Percentiles rank a stretch among this genome's conserved stretches.
phyloP scores from a whole-genome alignment of 2,888 invertebrate genomes.

The Leucophora obtusa region DNA sequence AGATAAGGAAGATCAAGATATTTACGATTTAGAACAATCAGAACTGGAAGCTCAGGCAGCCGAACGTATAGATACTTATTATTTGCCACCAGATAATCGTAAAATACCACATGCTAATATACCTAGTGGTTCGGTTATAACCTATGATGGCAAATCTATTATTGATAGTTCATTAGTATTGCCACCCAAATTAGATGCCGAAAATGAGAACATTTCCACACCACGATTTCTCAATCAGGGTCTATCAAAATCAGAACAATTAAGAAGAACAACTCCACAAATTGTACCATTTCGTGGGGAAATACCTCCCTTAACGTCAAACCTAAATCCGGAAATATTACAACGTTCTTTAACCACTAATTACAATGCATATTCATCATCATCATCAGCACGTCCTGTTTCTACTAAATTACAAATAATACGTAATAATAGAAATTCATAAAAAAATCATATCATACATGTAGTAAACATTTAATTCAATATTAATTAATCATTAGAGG shows the following conservation, averaged over 20 bases:
- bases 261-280: conserved; percentile 84
- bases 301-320: conserved; percentile 82
- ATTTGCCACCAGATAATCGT: conserved; percentile 84
- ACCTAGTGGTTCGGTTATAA: conserved; percentile 83
- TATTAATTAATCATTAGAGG: conserved; percentile 34
- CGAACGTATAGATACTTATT: conserved; percentile 85
- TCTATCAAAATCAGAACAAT: conserved; percentile 81
- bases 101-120: conserved; percentile 71
- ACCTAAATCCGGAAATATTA: conserved; percentile 72
- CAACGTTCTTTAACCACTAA: conserved; percentile 54
- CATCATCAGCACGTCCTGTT: conserved; percentile 70
- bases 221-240: conserved; percentile 67
- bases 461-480: conserved; percentile 3
- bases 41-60: conserved; percentile 82
- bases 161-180: conserved; percentile 83
- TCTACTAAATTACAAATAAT: conserved; percentile 74
- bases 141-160: conserved; percentile 88
- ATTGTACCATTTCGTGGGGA: conserved; percentile 87
- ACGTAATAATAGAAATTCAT: conserved; percentile 59
- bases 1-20: conserved; percentile 33
- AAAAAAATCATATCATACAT: conserved; percentile 17
- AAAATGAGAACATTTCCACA: conserved; percentile 63
- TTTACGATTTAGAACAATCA: conserved; percentile 77
- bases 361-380: conserved; percentile 65
- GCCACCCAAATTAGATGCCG: conserved; percentile 73